Conservation (phyloP, 2,888 invertebrate species). For the Stenotaenia linearis region DNA sequence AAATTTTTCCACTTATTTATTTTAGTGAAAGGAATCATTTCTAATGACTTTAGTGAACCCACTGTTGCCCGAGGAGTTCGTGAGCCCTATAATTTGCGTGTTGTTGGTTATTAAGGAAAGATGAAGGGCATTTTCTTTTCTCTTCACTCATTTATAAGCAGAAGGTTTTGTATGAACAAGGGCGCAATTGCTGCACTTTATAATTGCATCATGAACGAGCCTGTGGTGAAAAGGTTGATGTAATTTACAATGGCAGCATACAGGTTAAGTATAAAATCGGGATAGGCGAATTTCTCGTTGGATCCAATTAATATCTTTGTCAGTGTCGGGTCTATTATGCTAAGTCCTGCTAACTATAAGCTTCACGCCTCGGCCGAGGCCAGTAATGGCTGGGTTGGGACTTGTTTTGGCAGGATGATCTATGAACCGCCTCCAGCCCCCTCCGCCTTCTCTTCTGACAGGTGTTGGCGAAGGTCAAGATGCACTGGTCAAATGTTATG, state of each 20-base stretch:
- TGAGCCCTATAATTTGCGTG: not conserved
- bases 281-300: not conserved
- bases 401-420: not conserved
- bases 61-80: not conserved
- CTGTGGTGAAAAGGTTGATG: not conserved
- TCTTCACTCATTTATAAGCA: not conserved
- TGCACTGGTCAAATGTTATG: not conserved
- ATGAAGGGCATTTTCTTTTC: not conserved
- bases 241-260: not conserved
- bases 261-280: not conserved
- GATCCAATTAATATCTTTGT: conserved; percentile 28
- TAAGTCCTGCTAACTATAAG: conserved; percentile 17
- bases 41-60: not conserved
- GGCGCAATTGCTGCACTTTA: not conserved
- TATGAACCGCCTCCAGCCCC: not conserved
- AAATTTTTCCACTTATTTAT: not conserved
- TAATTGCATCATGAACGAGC: not conserved
- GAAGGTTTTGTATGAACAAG: not conserved
- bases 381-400: not conserved
- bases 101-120: not conserved
- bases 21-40: not conserved
- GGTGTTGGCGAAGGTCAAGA: not conserved
- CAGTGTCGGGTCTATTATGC: conserved; percentile 2
- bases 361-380: conserved; percentile 27
- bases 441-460: not conserved